phyloP scores from a whole-genome alignment of 2,797 vertebrate species.

The Aeoliscus strigatus region DNA sequence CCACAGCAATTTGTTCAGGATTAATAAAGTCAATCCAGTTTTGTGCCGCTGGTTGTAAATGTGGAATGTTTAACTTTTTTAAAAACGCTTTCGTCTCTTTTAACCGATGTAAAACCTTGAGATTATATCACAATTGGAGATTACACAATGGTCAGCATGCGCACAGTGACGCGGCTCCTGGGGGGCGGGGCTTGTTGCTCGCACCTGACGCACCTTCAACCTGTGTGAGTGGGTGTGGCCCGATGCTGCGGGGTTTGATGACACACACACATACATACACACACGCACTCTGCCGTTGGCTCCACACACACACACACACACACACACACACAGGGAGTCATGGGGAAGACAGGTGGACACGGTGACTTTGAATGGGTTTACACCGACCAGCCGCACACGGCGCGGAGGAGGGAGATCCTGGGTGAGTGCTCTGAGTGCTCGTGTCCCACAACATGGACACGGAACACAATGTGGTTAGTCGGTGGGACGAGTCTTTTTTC shows the following conservation, averaged over 20 bases:
- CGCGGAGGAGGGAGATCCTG: constrained; percentile 78
- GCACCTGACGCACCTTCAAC: constrained; percentile 21
- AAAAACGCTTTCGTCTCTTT: too few species aligned
- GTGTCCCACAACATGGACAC: too few species aligned
- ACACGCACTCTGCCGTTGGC: constrained; percentile 3
- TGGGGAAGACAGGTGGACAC: constrained; percentile 74
- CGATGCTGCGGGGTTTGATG: constrained; percentile 31
- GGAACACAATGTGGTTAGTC: background rate
- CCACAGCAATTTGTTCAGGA: too few species aligned
- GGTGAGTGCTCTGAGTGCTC: too few species aligned
- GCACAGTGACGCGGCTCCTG: background rate
- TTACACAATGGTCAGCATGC: constrained; percentile 10
- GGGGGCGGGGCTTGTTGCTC: constrained; percentile 30
- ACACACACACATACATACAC: too few species aligned
- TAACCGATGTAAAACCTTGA: too few species aligned
- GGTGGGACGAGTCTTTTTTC: background rate
- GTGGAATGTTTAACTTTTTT: too few species aligned
- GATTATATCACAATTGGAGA: too few species aligned
- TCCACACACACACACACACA: background rate
- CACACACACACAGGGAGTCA: constrained; percentile 23
- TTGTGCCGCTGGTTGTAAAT: too few species aligned
- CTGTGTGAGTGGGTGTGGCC: constrained; percentile 54
- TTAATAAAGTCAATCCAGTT: too few species aligned
- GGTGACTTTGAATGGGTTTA: constrained; percentile 84
- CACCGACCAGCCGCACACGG: constrained; percentile 79